Evolutionary conservation across 2,888 invertebrate genomes (phyloP), one percentile per base, ranked within the genome.

Genomic region (Ischnus inquisitorius): DNA sequence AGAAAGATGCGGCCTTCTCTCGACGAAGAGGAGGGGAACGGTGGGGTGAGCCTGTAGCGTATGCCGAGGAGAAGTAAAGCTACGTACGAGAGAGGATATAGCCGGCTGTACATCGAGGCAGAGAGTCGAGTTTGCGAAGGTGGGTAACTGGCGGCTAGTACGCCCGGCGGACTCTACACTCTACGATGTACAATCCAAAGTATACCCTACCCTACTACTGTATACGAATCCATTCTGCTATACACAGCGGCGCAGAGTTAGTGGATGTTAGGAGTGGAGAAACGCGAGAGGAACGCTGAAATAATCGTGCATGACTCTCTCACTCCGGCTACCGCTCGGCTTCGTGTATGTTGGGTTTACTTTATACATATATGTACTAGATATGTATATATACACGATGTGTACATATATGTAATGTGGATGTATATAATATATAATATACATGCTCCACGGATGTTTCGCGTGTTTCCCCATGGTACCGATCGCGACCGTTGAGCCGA

Each of bases 351-450:
- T 74, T 62, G 14, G 22, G 22, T 48, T 22, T 6, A 25, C 14
- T 19, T 10, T n/a, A 46, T 67, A 60, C 51, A 54, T 8, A 60
- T 19, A 68, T 43, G 62, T 4, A 14, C 14, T n/a, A n/a, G n/a
- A n/a, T n/a, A n/a, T n/a, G n/a, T n/a, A n/a, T n/a, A 34, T n/a
- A 10, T 68, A 64, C 25, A n/a, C 41, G 19, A 69, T 78, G 76
- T 57, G 64, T 5, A 14, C n/a, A 34, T n/a, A 10, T 68, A 64
- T 39, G 12, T 43, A n/a, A 69, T 78, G 76, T 51, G 8, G 1
- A 34, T 34, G 6, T 75, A 83, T 82, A 79, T 85, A 84, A 87
- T 85, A 85, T 77, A 80, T 79, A 86, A 19, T 83, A 76, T 75
- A 80, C 79, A 79, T 72, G 86, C 72, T 69, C 57, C 72, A 57